Evolutionary conservation across 2,113 vertebrate genomes (phyloP).

Genomic region (Albula glossodonta): DNA sequence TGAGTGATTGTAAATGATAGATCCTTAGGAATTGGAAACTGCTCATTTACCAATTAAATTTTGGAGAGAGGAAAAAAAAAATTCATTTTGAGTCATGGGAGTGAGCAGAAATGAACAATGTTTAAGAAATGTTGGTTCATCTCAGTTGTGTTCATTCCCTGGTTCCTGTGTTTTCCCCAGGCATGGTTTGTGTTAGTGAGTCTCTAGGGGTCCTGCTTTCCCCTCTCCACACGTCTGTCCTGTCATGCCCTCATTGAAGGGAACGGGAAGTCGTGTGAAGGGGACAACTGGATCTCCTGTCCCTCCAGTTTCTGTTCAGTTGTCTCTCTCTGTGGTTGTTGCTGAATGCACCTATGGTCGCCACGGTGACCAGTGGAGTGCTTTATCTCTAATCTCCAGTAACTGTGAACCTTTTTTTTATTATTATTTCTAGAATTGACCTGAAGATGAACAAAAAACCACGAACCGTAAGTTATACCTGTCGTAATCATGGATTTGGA

Average conservation of each 20-base stretch:
- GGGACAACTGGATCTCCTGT: conserved; percentile 3
- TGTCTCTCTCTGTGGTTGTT: conserved; percentile 27
- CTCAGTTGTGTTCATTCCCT: not conserved
- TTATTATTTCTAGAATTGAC: conserved; percentile 82
- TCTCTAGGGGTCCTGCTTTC: not conserved
- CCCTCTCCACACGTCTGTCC: not conserved
- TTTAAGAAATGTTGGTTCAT: conserved; percentile 14
- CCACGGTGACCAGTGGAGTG: conserved; percentile 16
- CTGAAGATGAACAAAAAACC: conserved; percentile 99
- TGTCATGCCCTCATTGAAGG: not conserved
- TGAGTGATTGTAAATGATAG: too few species aligned
- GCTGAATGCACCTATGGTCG: conserved; percentile 33
- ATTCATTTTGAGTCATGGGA: not conserved
- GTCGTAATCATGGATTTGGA: not conserved
- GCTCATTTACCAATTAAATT: not conserved
- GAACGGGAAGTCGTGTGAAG: conserved; percentile 11
- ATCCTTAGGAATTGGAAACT: not conserved
- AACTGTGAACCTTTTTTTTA: not conserved
- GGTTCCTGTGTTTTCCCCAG: not conserved
- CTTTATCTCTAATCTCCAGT: not conserved
- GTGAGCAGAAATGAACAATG: not conserved
- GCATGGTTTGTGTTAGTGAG: conserved; percentile 21
- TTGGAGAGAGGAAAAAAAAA: not conserved
- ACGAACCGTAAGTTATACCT: conserved; percentile 84
- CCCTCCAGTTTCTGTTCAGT: not conserved